A percentile compares a stretch with the other conserved stretches of the same genome.
Conservation (phyloP, 2,797 vertebrate genomes). For the Epinephelus malabaricus region DNA sequence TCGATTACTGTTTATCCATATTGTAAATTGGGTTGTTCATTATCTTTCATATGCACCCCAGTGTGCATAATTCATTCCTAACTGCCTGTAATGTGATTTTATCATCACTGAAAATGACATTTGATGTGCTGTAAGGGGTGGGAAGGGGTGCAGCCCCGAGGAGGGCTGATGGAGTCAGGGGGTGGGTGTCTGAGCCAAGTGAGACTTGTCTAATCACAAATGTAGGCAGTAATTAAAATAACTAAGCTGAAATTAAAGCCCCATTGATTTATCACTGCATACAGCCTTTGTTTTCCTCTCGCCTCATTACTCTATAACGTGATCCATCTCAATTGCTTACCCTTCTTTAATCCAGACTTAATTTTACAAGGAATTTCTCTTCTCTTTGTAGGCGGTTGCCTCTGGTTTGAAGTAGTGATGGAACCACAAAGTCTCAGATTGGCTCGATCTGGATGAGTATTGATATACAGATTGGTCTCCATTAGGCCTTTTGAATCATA, state of each 20-base stretch:
- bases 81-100: conserved; percentile 36
- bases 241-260: conserved; percentile 75
- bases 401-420: conserved; percentile 40
- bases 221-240: conserved; percentile 77
- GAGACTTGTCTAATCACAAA: conserved; percentile 73
- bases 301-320: conserved; percentile 65
- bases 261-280: conserved; percentile 77
- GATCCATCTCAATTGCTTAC: conserved; percentile 58
- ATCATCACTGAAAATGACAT: conserved; percentile 31
- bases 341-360: conserved; percentile 48
- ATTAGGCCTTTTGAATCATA: conserved; percentile 75
- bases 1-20: conserved; percentile 31
- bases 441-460: conserved; percentile 70
- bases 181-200: conserved; percentile 52
- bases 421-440: conserved; percentile 47
- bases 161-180: conserved; percentile 30
- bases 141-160: conserved; percentile 20
- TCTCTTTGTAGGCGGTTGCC: conserved; percentile 29
- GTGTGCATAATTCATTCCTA: conserved; percentile 38
- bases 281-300: conserved; percentile 73
- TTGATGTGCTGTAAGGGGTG: conserved; percentile 20
- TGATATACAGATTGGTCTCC: conserved; percentile 72
- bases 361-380: conserved; percentile 60
- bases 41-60: conserved; percentile 22
- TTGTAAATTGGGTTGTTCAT: conserved; percentile 32